A percentile compares a stretch with the other conserved stretches of the same genome.
phyloP scores from a whole-genome alignment of 2,888 invertebrate species.

The Erpobdella octoculata region DNA sequence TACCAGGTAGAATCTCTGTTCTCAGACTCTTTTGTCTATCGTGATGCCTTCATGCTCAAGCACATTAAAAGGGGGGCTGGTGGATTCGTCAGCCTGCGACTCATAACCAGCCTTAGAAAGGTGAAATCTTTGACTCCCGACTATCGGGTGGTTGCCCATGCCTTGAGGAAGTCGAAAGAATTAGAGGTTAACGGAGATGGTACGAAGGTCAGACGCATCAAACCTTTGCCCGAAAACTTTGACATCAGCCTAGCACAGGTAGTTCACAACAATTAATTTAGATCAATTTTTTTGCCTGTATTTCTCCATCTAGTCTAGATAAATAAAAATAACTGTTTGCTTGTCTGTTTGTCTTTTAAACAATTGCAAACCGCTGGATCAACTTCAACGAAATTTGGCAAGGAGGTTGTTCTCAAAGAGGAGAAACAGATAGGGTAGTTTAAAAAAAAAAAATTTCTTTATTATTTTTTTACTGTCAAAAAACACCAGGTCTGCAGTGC shows the following conservation, averaged over 20 bases:
- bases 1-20: conserved; percentile 80
- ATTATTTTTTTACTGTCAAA: too few relatives aligned
- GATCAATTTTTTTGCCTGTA: neutral
- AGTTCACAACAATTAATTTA: neutral
- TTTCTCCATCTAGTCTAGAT: too few relatives aligned
- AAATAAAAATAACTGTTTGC: too few relatives aligned
- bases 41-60: conserved; percentile 90
- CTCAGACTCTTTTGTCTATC: conserved; percentile 85
- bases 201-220: conserved; percentile 64
- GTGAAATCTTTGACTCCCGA: conserved; percentile 88
- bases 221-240: neutral
- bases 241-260: neutral
- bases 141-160: conserved; percentile 83
- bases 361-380: neutral
- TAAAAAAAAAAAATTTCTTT: too few relatives aligned
- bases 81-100: conserved; percentile 85
- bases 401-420: too few relatives aligned
- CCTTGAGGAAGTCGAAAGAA: conserved; percentile 68
- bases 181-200: conserved; percentile 82
- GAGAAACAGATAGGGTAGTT: too few relatives aligned
- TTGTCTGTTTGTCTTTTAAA: too few relatives aligned
- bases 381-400: too few relatives aligned
- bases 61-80: conserved; percentile 90
- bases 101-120: conserved; percentile 87
- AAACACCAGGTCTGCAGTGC: too few relatives aligned